Evolutionary conservation across 2,797 vertebrate species (phyloP).

Genomic region (Hippopotamyrus pictus): DNA sequence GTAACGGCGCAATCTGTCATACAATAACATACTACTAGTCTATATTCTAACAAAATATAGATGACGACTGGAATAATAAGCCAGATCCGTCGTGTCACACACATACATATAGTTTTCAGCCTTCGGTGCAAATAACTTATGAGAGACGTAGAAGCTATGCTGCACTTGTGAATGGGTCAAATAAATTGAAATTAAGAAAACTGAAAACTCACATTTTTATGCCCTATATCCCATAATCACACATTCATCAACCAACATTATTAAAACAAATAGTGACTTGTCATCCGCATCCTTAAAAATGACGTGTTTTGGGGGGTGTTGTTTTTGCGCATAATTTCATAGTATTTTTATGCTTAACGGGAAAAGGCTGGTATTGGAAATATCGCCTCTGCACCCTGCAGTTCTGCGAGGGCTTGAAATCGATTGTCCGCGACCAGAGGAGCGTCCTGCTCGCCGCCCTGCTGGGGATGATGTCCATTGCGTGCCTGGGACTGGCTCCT

Average conservation of each 20-base stretch:
- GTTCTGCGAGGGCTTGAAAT: conserved; percentile 84
- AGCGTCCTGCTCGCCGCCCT: conserved; percentile 66
- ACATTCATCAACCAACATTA: neutral
- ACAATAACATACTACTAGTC: neutral
- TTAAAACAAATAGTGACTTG: neutral
- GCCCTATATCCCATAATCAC: neutral
- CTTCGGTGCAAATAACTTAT: neutral
- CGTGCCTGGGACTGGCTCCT: conserved; percentile 70
- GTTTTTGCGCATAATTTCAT: neutral
- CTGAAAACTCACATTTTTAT: neutral
- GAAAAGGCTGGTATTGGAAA: neutral
- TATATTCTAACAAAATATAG: neutral
- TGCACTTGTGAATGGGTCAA: neutral
- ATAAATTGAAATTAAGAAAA: neutral
- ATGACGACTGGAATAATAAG: neutral
- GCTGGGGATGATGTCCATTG: conserved; percentile 70
- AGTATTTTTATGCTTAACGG: neutral
- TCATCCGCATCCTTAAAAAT: neutral
- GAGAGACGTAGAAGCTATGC: neutral
- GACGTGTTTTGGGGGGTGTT: neutral
- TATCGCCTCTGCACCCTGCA: conserved; percentile 42
- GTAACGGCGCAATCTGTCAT: conserved; percentile 47
- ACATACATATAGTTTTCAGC: neutral
- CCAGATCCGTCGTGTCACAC: neutral
- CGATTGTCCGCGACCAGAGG: conserved; percentile 81